phyloP scores from a whole-genome alignment of 2,888 invertebrate species.

The Buathra laborator region DNA sequence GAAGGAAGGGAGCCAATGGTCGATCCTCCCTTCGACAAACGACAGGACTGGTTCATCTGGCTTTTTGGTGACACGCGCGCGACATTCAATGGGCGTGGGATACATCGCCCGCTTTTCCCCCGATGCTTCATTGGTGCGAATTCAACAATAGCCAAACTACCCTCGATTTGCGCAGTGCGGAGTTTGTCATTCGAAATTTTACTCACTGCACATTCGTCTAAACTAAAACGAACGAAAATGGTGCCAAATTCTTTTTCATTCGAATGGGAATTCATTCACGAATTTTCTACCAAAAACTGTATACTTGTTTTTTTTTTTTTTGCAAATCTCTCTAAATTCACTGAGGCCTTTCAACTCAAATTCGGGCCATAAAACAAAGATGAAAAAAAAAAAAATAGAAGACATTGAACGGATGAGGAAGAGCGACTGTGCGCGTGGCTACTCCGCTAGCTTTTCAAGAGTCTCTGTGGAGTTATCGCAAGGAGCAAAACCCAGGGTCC shows the following conservation, averaged over 20 bases:
- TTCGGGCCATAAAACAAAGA: not conserved
- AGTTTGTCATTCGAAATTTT: slow-evolving; percentile 35
- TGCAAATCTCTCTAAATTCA: not conserved
- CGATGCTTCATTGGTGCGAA: slow-evolving; percentile 57
- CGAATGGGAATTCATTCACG: not conserved
- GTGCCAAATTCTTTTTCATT: not conserved
- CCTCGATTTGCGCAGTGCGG: slow-evolving; percentile 20
- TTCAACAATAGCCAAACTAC: slow-evolving; percentile 33
- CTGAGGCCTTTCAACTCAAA: not conserved
- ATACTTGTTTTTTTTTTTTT: not conserved
- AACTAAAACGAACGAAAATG: slow-evolving; percentile 14
- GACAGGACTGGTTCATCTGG: slow-evolving; percentile 54
- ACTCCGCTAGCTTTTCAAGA: not conserved
- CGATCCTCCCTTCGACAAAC: slow-evolving; percentile 50
- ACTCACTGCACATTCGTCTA: not conserved
- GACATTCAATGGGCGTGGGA: slow-evolving; percentile 65
- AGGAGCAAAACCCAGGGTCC: not conserved
- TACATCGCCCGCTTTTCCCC: slow-evolving; percentile 3
- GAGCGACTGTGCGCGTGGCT: not conserved
- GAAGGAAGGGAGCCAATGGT: slow-evolving; percentile 55
- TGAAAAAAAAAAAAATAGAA: not conserved
- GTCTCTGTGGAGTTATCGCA: slow-evolving; percentile 27
- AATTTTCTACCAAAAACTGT: not conserved
- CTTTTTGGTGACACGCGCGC: slow-evolving; percentile 60
- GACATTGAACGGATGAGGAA: not conserved